Base-by-base conservation (phyloP, 2,888 invertebrate species). In the Blastobasis lacticolella region DNA sequence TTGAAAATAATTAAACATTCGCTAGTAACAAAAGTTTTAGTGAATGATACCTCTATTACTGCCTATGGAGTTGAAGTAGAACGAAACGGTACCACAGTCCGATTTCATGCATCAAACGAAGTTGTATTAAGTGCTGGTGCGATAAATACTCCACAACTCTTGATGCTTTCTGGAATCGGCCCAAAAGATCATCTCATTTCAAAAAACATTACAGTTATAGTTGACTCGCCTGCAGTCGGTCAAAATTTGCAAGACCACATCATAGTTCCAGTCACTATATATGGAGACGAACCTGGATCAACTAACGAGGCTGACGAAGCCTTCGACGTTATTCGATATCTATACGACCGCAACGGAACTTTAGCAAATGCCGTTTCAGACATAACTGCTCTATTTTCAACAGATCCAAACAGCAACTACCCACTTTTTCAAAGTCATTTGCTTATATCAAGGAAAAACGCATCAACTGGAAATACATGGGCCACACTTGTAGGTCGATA, bases 301-400 rank as follows among this genome's bases (percentile, higher is more conserved):
- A 67, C 73, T 48, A 54, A 59, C 38, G 65, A 67, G 0, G 52
- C 58, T 0, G 64, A 64, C 6, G 38, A 46, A 5, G 37, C 68
- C 4, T 62, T 69, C 5, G 74, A 78, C 42, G 40, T 76, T 0
- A 63, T 73, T 10, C 48, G 79, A 0, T 92, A 89, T 65, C 64
- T 82, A 3, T 72, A 74, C 46, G 75, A 76, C 49, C 78, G 75
- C 9, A 77, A 57, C 37, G 92, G 90, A 0, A 73, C 73, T 1
- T 58, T 89, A 50, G 69, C 75, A 1, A 77, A 75, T 5, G 79
- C 75, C 0, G 89, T 90, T 10, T 87, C 90, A 54, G 94, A 94
- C 73, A 91, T 88, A 0, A 89, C 92, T 84, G 92, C 90, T 1
- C 93, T 92, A 64, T 56, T 80, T 72, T 65, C 83, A 75, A 5